Base-by-base conservation (phyloP, 2,888 invertebrate genomes). In the Noctua comes region DNA sequence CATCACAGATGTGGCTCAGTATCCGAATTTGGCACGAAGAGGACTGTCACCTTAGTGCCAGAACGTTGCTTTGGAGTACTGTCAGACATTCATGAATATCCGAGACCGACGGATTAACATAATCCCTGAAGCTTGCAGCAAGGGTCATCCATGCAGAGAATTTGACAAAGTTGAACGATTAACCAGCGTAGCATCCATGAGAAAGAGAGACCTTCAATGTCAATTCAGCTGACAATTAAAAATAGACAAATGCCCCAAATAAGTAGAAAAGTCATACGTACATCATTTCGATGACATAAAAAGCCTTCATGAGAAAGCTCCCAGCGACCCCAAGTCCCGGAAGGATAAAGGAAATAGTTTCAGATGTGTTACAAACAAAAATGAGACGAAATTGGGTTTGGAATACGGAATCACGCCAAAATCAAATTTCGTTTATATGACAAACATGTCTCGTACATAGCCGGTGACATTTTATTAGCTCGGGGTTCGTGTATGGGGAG, bases 381-480 rank as follows among this genome's bases (percentile, higher is more conserved):
- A 91, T 91, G 90, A 87, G 88, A 86, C 86, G 82, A 93, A 93
- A 93, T 93, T 92, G 92, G 90, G 91, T 93, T 93, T 90, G 92
- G 92, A 92, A 92, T 91, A 91, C 89, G 90, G 90, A 93, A 92
- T 93, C 91, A 91, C 89, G 90, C 83, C 88, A 86, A 93, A 94
- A 94, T 94, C 94, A 93, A 93, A 95, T 95, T 94, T 92, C 91
- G 91, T 93, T 93, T 93, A 93, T 93, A 93, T 92, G 93, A 93
- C 92, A 94, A 95, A 95, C 94, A 93, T 94, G 94, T 93, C 89
- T 88, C 91, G 90, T 89, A 90, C 90, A 92, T 91, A 91, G 91
- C 91, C 89, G 88, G 91, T 91, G 93, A 91, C 92, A 92, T 96
- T 94, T 95, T 94, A 95, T 95, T 95, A 95, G 93, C 92, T 90